Conservation (phyloP, 2,113 vertebrate genomes). For the Cavia porcellus region DNA sequence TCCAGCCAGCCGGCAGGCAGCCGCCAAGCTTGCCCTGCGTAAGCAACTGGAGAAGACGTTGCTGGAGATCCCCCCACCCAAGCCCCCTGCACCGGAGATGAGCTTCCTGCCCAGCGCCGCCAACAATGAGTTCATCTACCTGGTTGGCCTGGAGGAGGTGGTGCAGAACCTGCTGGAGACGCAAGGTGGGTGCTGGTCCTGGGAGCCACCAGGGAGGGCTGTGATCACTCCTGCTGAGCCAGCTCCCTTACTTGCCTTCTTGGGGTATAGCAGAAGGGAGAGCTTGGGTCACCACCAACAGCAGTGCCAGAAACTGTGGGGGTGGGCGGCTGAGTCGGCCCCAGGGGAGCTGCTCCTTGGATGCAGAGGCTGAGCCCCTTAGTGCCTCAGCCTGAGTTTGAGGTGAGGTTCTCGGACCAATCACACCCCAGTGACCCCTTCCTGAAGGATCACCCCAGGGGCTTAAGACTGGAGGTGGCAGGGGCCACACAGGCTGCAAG, state of each 20-base stretch:
- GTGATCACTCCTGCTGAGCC: no score
- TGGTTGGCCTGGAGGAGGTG: conserved; percentile 97
- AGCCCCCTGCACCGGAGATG: conserved; percentile 96
- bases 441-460: neutral
- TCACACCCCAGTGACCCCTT: neutral
- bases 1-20: conserved; percentile 96
- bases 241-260: neutral
- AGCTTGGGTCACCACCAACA: neutral
- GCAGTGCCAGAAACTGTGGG: neutral
- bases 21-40: conserved; percentile 95
- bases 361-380: neutral
- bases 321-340: neutral
- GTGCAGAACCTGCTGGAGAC: conserved; percentile 98
- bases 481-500: no score
- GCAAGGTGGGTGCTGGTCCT: conserved; percentile 89
- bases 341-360: neutral
- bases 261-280: neutral
- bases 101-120: conserved; percentile 98
- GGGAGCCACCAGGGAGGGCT: neutral
- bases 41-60: conserved; percentile 99
- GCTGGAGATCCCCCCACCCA: conserved; percentile 97
- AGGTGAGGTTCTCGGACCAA: neutral
- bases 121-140: conserved; percentile 99
- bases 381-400: neutral
- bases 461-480: neutral